Conservation (phyloP, 2,113 vertebrate genomes). For the Actenoides hombroni region DNA sequence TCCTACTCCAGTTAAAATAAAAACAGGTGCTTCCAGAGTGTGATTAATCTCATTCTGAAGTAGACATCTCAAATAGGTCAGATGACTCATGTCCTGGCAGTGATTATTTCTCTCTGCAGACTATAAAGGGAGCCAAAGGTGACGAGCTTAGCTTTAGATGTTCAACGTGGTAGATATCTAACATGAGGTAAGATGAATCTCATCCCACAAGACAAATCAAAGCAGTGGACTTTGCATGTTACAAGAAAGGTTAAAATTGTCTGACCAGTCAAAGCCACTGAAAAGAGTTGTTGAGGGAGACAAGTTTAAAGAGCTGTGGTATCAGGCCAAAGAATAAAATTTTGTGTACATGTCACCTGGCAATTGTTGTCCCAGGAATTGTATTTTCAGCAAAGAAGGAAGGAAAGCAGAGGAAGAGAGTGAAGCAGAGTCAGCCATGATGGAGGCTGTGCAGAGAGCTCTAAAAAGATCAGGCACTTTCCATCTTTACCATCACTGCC, state of each 20-base stretch:
- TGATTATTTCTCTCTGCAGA: constrained; percentile 28
- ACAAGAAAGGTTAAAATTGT: neutral
- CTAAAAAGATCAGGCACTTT: neutral
- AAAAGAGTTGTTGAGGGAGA: neutral
- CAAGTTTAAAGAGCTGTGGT: neutral
- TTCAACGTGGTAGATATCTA: neutral
- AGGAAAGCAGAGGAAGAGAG: neutral
- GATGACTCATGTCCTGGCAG: constrained; percentile 60
- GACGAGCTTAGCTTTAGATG: neutral
- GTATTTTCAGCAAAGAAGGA: neutral
- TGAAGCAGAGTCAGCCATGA: neutral
- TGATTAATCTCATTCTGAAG: constrained; percentile 57
- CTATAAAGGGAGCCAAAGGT: constrained; percentile 26
- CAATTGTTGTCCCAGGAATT: neutral
- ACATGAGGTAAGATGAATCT: neutral
- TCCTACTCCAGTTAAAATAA: constrained; percentile 26
- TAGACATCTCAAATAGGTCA: constrained; percentile 52
- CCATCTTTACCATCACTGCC: neutral
- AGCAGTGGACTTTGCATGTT: neutral
- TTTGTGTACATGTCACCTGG: neutral
- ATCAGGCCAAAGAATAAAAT: neutral
- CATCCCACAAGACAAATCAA: neutral
- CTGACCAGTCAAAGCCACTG: neutral
- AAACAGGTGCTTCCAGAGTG: neutral
- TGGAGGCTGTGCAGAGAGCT: neutral